Conservation (phyloP, 1,140 invertebrate species). For the Pseudomyrmex gracilis region DNA sequence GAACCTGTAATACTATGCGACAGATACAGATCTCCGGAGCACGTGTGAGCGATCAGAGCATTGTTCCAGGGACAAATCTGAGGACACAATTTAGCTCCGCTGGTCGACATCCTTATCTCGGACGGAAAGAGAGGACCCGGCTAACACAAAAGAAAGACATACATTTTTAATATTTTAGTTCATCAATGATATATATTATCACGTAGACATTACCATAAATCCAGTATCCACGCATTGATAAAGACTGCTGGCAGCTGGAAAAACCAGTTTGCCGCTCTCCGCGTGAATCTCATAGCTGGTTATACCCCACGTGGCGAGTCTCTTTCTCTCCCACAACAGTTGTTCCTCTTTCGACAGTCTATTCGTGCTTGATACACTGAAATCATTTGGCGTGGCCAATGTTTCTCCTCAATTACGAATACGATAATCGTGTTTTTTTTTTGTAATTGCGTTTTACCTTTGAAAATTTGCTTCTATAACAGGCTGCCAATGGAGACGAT, state of each 20-base stretch:
- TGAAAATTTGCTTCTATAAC: conserved; percentile 91
- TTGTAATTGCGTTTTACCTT: conserved; percentile 78
- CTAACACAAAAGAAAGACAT: conserved; percentile 79
- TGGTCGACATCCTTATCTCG: conserved; percentile 88
- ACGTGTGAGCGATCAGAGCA: conserved; percentile 95
- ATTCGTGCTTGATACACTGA: conserved; percentile 83
- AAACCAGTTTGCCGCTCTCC: conserved; percentile 93
- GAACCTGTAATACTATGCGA: conserved; percentile 91
- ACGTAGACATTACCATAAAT: conserved; percentile 86
- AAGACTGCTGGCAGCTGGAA: conserved; percentile 94
- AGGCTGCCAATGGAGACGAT: conserved; percentile 89
- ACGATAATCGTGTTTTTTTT: background rate
- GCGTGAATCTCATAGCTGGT: conserved; percentile 96
- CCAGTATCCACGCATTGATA: conserved; percentile 92
- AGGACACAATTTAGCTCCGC: conserved; percentile 93
- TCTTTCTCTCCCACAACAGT: conserved; percentile 95
- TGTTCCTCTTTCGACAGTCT: conserved; percentile 94
- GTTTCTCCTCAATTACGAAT: background rate
- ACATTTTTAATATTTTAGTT: conserved; percentile 44
- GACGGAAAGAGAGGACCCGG: conserved; percentile 89
- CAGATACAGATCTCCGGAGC: conserved; percentile 96
- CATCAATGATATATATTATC: background rate
- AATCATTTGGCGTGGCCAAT: conserved; percentile 33
- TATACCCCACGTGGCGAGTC: conserved; percentile 96
- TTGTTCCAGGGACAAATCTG: conserved; percentile 96